Conservation (phyloP, 2,113 vertebrate species). For the Bufo gargarizans region DNA sequence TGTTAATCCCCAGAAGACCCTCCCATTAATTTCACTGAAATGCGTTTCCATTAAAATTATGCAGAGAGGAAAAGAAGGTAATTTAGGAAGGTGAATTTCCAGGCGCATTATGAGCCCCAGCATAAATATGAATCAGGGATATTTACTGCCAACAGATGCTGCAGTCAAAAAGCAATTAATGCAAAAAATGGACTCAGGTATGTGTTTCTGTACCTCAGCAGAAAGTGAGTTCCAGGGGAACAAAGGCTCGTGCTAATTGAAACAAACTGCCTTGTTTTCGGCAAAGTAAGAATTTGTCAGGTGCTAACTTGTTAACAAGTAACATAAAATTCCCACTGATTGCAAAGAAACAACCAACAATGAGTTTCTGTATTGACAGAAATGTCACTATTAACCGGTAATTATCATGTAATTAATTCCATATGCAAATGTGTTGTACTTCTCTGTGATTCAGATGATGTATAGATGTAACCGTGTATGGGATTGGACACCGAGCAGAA, state of each 20-base stretch:
- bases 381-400: background rate
- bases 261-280: conserved; percentile 50
- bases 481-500: no score
- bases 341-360: conserved; percentile 3
- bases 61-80: conserved; percentile 29
- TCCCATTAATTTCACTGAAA: conserved; percentile 31
- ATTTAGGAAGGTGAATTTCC: conserved; percentile 50
- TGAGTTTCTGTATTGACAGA: background rate
- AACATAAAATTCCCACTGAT: conserved; percentile 36
- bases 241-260: conserved; percentile 46
- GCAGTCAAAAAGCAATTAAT: conserved; percentile 57
- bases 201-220: conserved; percentile 47
- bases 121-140: conserved; percentile 57
- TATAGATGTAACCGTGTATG: background rate
- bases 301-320: conserved; percentile 46
- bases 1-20: background rate
- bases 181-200: conserved; percentile 47
- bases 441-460: background rate
- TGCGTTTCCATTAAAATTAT: conserved; percentile 39
- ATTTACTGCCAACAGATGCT: conserved; percentile 59
- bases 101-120: conserved; percentile 45
- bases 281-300: conserved; percentile 40
- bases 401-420: background rate
- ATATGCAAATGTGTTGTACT: background rate
- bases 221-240: conserved; percentile 50